Evolutionary conservation across 2,797 vertebrate genomes (phyloP), one percentile per base, ranked within the genome.

Genomic region (Holocentrus rufus): DNA sequence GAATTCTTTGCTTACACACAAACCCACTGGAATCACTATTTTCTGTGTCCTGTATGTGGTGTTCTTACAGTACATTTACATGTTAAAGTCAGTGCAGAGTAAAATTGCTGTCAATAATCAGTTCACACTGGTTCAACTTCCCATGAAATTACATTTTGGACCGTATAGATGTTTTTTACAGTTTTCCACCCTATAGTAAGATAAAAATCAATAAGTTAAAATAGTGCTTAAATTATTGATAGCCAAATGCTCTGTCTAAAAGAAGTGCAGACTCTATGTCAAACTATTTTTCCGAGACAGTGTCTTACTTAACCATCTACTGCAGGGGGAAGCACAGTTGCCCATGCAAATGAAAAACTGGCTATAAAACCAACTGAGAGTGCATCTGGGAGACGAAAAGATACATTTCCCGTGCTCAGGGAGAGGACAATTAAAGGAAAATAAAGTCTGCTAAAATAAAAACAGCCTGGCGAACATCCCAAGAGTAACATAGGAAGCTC

Each of bases 391-490:
- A 87, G 80, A 90, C 82, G 77, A 84, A 83, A 85, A 74, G 50
- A 85, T 73, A 70, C 72, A 42, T 83, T 87, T 77, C 79, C 72
- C 50, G 63, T 77, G 73, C 88, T 91, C 81, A 82, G 86, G 82
- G 88, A 85, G 79, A 88, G 85, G 83, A 90, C 90, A 93, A 93
- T 93, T 93, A 92, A 93, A 93, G 83, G 80, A 89, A 89, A 90
- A 90, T 90, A 90, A 90, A 92, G 91, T 89, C 87, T 89, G 79
- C 84, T 85, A 31, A 85, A 92, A 89, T 86, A 87, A 86, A 91
- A 90, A 87, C 83, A 87, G 88, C 76, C 78, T 60, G 79, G 69
- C 59, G 78, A 85, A 74, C 55, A 78, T 92, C 90, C 90, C 88
- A 70, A 72, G 91, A 90, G 92, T 74, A 66, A 70, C 66, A 85